These are phyloP conservation scores for Xestoiulus laeticollis DNA, from an alignment of 2,888 invertebrate species.

Conservation along the genomic window DNA sequence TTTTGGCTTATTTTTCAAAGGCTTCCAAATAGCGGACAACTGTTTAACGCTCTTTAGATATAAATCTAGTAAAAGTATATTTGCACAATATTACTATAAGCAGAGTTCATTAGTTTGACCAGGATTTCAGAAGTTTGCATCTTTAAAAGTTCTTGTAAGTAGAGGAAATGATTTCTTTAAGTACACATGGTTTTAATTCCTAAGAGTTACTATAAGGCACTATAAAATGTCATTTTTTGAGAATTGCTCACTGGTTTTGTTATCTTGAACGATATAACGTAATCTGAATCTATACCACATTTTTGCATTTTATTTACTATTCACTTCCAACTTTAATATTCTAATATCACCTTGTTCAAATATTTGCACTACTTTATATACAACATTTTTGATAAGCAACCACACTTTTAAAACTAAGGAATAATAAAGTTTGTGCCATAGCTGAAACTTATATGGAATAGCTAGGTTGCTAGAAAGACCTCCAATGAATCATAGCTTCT, in stretches of 20 bases:
- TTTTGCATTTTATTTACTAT: background rate
- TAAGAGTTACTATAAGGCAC: background rate
- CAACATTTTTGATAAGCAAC: constrained; percentile 13
- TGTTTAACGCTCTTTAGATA: background rate
- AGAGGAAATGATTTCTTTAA: background rate
- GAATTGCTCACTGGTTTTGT: background rate
- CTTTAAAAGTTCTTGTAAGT: background rate
- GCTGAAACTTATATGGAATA: background rate
- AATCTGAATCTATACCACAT: background rate
- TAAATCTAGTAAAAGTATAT: background rate
- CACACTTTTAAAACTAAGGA: background rate
- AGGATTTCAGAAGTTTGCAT: background rate
- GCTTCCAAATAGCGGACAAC: background rate
- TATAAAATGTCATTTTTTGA: constrained; percentile 12
- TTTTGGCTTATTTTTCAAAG: background rate
- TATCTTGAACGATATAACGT: background rate
- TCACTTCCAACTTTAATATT: constrained; percentile 31
- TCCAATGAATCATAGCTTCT: background rate
- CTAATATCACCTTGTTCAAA: constrained; percentile 39
- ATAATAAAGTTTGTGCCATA: background rate
- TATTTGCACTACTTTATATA: constrained; percentile 35
- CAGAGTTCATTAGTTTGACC: constrained; percentile 1
- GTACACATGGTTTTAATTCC: background rate
- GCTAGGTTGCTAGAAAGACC: background rate
- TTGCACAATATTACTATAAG: background rate